Conservation (phyloP, 2,797 vertebrate genomes). For the Tapirus indicus region DNA sequence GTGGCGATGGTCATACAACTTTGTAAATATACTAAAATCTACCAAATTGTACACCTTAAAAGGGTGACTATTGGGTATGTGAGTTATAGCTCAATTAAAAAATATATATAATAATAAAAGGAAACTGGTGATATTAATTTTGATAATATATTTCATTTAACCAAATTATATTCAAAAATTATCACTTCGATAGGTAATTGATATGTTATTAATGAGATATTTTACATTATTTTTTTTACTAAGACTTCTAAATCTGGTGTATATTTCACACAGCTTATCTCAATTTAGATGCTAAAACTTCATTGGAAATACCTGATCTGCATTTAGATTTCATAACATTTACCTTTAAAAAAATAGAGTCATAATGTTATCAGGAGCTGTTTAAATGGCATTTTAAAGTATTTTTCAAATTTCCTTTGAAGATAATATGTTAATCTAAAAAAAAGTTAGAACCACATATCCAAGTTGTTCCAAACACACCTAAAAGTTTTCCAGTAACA, state of each 20-base stretch:
- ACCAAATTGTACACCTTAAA: neutral
- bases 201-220: neutral
- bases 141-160: neutral
- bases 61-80: neutral
- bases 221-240: neutral
- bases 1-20: neutral
- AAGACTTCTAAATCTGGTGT: neutral
- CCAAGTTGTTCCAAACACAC: neutral
- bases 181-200: neutral
- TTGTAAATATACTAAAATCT: neutral
- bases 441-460: neutral
- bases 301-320: neutral
- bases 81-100: neutral
- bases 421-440: neutral
- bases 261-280: neutral
- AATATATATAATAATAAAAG: neutral
- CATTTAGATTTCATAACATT: neutral
- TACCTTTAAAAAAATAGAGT: neutral
- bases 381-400: neutral
- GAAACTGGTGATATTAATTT: neutral
- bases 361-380: neutral
- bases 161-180: neutral
- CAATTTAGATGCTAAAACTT: slow-evolving; percentile 11
- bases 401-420: slow-evolving; percentile 44
- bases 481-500: neutral